phyloP scores from a whole-genome alignment of 2,797 vertebrate genomes.

The Yasuhikotakia modesta region DNA sequence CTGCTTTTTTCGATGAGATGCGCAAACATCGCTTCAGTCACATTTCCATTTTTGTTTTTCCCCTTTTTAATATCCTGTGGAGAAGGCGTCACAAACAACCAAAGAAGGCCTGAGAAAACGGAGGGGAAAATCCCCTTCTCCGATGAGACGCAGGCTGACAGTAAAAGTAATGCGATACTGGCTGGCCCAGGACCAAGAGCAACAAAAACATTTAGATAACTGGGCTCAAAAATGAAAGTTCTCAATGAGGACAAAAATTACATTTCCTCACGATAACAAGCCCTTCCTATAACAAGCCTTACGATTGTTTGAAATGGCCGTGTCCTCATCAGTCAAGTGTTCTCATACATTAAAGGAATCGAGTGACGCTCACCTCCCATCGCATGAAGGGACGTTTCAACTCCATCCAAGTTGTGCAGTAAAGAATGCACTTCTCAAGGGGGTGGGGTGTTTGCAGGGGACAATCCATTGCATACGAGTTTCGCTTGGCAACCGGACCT shows the following conservation, averaged over 20 bases:
- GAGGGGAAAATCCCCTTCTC: conserved; percentile 52
- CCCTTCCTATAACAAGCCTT: conserved; percentile 78
- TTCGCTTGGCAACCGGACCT: conserved; percentile 63
- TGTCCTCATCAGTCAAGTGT: conserved; percentile 70
- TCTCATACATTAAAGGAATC: conserved; percentile 62
- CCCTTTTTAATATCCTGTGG: conserved; percentile 57
- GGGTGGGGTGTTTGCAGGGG: conserved; percentile 2
- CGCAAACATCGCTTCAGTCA: conserved; percentile 44
- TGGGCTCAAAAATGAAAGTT: conserved; percentile 82
- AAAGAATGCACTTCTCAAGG: conserved; percentile 44
- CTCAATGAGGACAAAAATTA: conserved; percentile 86
- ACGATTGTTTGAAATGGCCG: conserved; percentile 68
- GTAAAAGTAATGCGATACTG: conserved; percentile 76
- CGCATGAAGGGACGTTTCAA: conserved; percentile 52
- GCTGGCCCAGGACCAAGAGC: conserved; percentile 78
- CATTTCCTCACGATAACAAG: conserved; percentile 85
- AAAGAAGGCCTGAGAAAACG: conserved; percentile 63
- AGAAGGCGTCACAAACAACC: conserved; percentile 57
- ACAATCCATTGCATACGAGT: conserved; percentile 53
- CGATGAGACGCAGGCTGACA: conserved; percentile 61
- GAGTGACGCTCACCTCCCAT: conserved; percentile 72
- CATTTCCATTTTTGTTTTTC: background rate
- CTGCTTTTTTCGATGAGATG: conserved; percentile 39
- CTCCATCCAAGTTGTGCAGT: conserved; percentile 41
- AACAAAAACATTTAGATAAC: conserved; percentile 87